These are phyloP conservation scores for Ephestia elutella DNA, from an alignment of 1,140 invertebrate species.

Conservation along the genomic window DNA sequence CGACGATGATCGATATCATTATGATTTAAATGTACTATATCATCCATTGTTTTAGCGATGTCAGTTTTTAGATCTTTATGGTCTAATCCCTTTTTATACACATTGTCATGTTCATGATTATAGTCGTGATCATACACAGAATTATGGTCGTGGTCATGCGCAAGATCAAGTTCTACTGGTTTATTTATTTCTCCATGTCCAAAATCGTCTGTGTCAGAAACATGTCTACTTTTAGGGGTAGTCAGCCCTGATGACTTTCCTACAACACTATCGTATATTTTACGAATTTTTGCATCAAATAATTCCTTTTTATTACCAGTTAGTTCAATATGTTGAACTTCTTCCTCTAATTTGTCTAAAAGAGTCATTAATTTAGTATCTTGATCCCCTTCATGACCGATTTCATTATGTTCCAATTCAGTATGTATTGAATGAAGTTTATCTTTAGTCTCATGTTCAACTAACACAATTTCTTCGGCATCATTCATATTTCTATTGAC, in stretches of 20 bases:
- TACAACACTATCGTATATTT: conserved; percentile 34
- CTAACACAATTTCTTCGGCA: background rate
- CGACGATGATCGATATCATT: background rate
- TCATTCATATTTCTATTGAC: background rate
- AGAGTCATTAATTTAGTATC: conserved; percentile 36
- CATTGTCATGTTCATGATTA: background rate
- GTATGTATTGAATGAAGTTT: too few relatives aligned
- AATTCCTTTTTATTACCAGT: conserved; percentile 34
- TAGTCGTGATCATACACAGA: too few relatives aligned
- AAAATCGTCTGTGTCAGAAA: background rate
- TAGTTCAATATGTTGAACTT: conserved; percentile 36
- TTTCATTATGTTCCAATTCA: background rate
- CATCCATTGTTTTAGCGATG: background rate
- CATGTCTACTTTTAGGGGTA: background rate
- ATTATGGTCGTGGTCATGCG: too few relatives aligned
- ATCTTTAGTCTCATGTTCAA: too few relatives aligned
- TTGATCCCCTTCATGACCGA: conserved; percentile 18
- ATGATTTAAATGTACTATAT: background rate
- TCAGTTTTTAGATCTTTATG: background rate
- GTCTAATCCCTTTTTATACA: background rate
- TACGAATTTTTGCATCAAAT: conserved; percentile 42
- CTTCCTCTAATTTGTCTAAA: conserved; percentile 42
- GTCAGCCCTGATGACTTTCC: conserved; percentile 12
- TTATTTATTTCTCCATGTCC: background rate
- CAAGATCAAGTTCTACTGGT: background rate